Evolutionary conservation across 2,113 vertebrate genomes (phyloP).

Genomic region (Verasper variegatus): DNA sequence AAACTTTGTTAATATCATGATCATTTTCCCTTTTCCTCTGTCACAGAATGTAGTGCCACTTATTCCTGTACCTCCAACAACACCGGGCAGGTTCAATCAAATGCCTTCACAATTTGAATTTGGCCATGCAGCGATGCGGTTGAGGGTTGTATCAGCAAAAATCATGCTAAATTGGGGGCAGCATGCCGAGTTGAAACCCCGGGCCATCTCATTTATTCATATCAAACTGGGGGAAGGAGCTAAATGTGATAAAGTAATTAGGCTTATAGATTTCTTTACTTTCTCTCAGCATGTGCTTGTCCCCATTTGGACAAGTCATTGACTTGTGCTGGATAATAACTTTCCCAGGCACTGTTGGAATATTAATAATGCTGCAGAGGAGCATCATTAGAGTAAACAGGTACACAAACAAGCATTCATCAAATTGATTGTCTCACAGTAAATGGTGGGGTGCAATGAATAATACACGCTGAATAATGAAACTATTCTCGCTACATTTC

Average conservation of each 20-base stretch:
- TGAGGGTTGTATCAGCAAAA: slow-evolving; percentile 49
- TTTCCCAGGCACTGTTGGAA: slow-evolving; percentile 42
- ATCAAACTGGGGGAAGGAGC: slow-evolving; percentile 61
- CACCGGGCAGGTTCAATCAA: slow-evolving; percentile 38
- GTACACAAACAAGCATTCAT: slow-evolving; percentile 33
- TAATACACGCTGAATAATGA: not conserved
- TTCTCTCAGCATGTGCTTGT: slow-evolving; percentile 46
- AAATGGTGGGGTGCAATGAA: slow-evolving; percentile 15
- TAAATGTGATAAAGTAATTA: slow-evolving; percentile 64
- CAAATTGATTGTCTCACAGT: slow-evolving; percentile 45
- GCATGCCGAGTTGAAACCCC: slow-evolving; percentile 31
- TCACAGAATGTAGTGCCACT: slow-evolving; percentile 22
- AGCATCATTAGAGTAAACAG: slow-evolving; percentile 54
- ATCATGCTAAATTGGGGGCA: slow-evolving; percentile 47
- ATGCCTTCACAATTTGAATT: slow-evolving; percentile 42
- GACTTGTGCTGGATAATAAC: slow-evolving; percentile 59
- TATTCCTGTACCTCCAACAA: slow-evolving; percentile 24
- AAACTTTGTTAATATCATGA: slow-evolving; percentile 19
- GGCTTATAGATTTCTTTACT: slow-evolving; percentile 55
- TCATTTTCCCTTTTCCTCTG: slow-evolving; percentile 8
- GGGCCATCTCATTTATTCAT: slow-evolving; percentile 62
- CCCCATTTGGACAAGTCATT: slow-evolving; percentile 55
- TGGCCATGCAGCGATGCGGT: slow-evolving; percentile 31
- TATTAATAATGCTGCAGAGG: slow-evolving; percentile 55
- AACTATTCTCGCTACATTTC: not conserved